Base-by-base conservation (phyloP, 2,113 vertebrate species). In the Hemiscyllium ocellatum region DNA sequence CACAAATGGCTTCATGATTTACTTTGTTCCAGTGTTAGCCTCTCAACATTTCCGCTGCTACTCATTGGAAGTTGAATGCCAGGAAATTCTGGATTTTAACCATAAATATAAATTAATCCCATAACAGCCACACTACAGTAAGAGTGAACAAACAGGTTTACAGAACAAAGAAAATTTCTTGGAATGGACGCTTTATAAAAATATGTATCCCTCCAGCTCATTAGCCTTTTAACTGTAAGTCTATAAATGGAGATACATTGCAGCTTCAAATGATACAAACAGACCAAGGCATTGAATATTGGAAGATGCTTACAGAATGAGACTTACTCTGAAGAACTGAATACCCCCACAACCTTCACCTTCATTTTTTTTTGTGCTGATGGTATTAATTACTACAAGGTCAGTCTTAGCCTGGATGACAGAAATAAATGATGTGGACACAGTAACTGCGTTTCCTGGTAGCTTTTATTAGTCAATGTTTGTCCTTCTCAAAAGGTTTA, bases 391-490 rank as follows among this genome's bases (percentile, higher is more conserved):
- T 72, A 95, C 94, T 95, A 69, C 94, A 72, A 95, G 94, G 94
- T 95, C 94, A 52, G 37, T 6, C 52, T 52, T 33, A 47, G 94
- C 47, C 22, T 2, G 12, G 26, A 50, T 15, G 47, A 70, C 69
- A 52, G 69, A 95, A 72, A 50, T 95, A 95, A 95, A 50, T 72
- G 68, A 72, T 29, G 24, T 72, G 47, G 52, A 70, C 94, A 50
- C 94, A 72, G 94, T 52, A 29, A 69, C 94, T 52, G 42, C 37
- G 13, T 94, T 94, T 69, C 66, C 91, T 50, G 94, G 69, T 15
- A 17, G 68, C 68, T 95, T 61, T 72, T 72, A 72, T 95, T 72
- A 33, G 94, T 95, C 94, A 95, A 95, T 95, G 94, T 72, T 95
- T 72, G 69, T 72, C 69, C 69, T 72, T 95, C 94, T 42, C 66